Base-by-base conservation (phyloP, 2,888 invertebrate species). In the Agrochola litura region DNA sequence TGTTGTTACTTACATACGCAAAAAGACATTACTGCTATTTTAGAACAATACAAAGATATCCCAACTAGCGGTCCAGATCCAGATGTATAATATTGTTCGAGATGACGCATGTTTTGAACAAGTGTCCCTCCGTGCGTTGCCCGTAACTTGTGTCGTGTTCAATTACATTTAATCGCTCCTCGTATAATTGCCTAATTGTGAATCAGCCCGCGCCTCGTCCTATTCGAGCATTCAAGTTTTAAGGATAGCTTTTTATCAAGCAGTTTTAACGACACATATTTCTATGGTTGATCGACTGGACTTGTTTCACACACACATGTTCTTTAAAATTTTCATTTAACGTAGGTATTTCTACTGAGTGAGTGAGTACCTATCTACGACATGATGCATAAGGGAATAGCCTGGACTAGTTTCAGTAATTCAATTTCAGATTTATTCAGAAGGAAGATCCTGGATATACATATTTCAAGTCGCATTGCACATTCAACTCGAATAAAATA, bases 91-190 rank as follows among this genome's bases (percentile, higher is more conserved):
- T 41, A 88, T 88, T 87, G 87, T 84, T 83, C 80, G 64, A 79
- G 83, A 86, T 93, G 94, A 94, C 94, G 91, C 93, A 93, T 90
- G 83, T 86, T 78, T 76, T 79, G 84, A 75, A 83, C 83, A 81
- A 88, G 87, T 86, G 85, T 80, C 86, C 89, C 75, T 80, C 78
- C 82, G 82, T 80, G 78, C 88, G 88, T 84, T 86, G 89, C 88
- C 91, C 90, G 90, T 88, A 88, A 90, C 90, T 92, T 92, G 91
- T 92, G 93, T 93, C 94, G 94, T 93, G 92, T 94, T 95, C 96
- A 96, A 96, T 96, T 96, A 95, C 94, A 94, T 92, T 94, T 96
- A 96, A 96, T 96, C 94, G 94, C 91, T 91, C 93, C 92, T 94
- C 92, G 95, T 95, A 94, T 95, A 95, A 96, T 96, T 94, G 94